Base-by-base conservation (phyloP, 2,797 vertebrate species). In the Iguana delicatissima region DNA sequence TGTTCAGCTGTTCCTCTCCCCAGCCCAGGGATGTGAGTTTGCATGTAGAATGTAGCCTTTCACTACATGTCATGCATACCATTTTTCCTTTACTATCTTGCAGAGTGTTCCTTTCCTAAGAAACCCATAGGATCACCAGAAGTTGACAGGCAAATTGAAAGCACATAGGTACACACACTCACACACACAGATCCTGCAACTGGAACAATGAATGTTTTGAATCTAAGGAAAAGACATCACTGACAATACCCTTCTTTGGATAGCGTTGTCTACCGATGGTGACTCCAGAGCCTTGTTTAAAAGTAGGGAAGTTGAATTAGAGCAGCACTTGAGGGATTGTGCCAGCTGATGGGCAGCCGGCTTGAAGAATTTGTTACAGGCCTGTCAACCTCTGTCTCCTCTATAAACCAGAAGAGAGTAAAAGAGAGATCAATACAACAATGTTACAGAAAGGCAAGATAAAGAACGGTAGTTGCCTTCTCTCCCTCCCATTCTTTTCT, bases 391-490 rank as follows among this genome's bases (percentile, higher is more conserved):
- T 35, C 79, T 46, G 26, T n/a, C 52, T 86, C 7, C 38, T 89
- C 2, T 42, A 50, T 84, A 84, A 84, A 83, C 81, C 46, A 69
- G 24, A 73, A 80, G 55, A 84, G 81, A 2, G 42, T 86, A 80
- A 82, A 32, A 4, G 14, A 32, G 42, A 74, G 18, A 74, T 22
- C 13, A 57, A n/a, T 67, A 29, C n/a, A 2, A 0, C 55, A 86
- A 29, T 67, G 80, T 0, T 1, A 69, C 35, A 87, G 62, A 91
- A 93, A 90, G 81, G 52, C 62, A 1, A 0, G 16, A 80, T 32
- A 72, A 52, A 32, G 20, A 35, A 67, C 69, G 55, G 57, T 42
- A 22, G 29, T 8, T 92, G 79, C n/a, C 85, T 92, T 89, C 86
- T 92, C 3, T 52, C 64, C 20, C 84, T 91, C 10, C 67, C 0